phyloP scores from a whole-genome alignment of 2,888 invertebrate genomes.

The Acrobeloides nanus region DNA sequence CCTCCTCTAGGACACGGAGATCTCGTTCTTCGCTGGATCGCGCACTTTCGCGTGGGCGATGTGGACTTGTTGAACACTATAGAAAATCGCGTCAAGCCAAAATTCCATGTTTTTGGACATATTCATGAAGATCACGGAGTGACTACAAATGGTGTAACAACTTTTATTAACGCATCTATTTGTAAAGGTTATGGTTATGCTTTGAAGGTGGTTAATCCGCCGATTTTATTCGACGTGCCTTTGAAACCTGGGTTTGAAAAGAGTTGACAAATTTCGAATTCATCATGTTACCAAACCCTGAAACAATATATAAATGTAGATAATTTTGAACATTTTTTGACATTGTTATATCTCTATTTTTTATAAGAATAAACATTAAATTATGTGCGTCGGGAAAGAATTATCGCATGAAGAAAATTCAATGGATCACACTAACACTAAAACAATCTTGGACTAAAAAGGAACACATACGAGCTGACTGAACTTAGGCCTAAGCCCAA shows the following conservation, averaged over 20 bases:
- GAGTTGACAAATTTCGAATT: too few relatives aligned
- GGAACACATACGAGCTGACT: too few relatives aligned
- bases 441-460: too few relatives aligned
- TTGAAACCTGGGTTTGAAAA: conserved; percentile 19
- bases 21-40: conserved; percentile 5
- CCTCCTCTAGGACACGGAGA: conserved; percentile 23
- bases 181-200: conserved; percentile 24
- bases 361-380: too few relatives aligned
- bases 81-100: conserved; percentile 67
- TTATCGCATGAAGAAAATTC: too few relatives aligned
- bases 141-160: conserved; percentile 59
- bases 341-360: too few relatives aligned
- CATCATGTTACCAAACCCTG: too few relatives aligned
- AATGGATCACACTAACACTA: too few relatives aligned
- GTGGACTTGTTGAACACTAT: conserved; percentile 31
- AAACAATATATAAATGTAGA: too few relatives aligned
- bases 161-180: conserved; percentile 67
- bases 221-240: conserved; percentile 32
- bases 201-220: conserved; percentile 14
- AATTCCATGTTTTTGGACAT: conserved; percentile 77
- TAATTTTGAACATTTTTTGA: too few relatives aligned
- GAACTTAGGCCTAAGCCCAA: too few relatives aligned
- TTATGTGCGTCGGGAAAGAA: too few relatives aligned
- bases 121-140: conserved; percentile 67
- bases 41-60: conserved; percentile 20